Conservation (phyloP, 2,113 vertebrate genomes). For the Lanius collurio region DNA sequence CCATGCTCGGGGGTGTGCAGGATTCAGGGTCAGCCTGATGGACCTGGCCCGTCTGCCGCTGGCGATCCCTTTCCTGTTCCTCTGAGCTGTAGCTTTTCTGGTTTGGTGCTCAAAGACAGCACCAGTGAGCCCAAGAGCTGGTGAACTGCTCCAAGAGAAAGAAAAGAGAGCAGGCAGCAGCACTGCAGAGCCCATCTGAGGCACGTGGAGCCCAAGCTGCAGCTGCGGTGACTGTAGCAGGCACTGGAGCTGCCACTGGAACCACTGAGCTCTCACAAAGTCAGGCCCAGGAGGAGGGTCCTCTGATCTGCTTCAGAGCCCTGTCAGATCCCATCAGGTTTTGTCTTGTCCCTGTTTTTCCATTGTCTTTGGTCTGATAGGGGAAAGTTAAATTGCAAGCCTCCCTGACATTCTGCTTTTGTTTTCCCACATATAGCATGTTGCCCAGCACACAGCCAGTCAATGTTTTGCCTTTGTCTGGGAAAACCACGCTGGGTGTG, state of each 20-base stretch:
- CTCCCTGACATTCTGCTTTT: neutral
- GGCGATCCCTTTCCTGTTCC: no score
- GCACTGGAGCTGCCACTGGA: neutral
- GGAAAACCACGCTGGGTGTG: neutral
- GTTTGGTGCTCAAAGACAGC: neutral
- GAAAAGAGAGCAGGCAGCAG: neutral
- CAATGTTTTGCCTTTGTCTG: neutral
- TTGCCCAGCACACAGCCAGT: neutral
- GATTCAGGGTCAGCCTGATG: neutral
- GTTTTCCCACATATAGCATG: neutral
- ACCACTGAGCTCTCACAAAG: rapidly evolving
- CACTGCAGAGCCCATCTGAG: neutral
- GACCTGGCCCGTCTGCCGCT: neutral
- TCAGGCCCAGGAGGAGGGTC: neutral
- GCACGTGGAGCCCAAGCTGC: neutral
- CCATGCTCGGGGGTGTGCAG: neutral
- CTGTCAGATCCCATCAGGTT: neutral
- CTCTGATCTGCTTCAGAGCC: neutral
- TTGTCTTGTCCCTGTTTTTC: neutral
- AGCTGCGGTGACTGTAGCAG: neutral
- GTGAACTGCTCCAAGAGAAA: neutral
- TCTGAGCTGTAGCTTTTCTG: neutral
- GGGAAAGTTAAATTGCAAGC: neutral
- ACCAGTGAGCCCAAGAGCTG: rapidly evolving
- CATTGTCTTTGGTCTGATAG: neutral